These are phyloP conservation scores for Phodopus roborovskii DNA, from an alignment of 2,113 vertebrate genomes.

Conservation along the genomic window DNA sequence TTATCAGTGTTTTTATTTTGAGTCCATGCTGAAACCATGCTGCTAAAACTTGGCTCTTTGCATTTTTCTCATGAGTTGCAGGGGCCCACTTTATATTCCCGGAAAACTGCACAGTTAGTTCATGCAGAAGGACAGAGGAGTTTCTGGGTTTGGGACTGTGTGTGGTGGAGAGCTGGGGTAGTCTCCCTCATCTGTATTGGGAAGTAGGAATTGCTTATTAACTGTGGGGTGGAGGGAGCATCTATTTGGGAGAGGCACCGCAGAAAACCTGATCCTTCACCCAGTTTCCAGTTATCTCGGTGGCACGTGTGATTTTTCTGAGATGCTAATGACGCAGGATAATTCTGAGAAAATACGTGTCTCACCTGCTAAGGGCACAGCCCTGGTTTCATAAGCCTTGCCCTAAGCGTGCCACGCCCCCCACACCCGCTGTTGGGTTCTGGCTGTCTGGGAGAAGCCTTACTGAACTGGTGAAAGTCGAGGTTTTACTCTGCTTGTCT, in stretches of 20 bases:
- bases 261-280: not conserved
- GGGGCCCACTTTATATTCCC: not conserved
- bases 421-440: not conserved
- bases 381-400: not conserved
- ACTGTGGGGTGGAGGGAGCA: not conserved
- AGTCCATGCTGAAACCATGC: not conserved
- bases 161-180: not conserved
- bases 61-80: not conserved
- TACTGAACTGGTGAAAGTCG: not conserved
- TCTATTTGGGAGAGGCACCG: not conserved
- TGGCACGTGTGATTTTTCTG: not conserved
- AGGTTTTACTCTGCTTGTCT: not conserved
- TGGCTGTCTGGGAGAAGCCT: constrained; percentile 10
- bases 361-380: not conserved
- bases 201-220: not conserved
- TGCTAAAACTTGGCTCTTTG: not conserved
- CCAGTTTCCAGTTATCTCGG: not conserved
- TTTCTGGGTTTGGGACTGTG: not conserved
- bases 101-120: not conserved
- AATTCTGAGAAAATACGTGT: not conserved
- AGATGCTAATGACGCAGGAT: not conserved
- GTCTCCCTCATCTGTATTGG: not conserved
- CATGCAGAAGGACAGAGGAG: not conserved
- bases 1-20: constrained; percentile 24
- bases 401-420: not conserved